These are phyloP conservation scores for Selene dorsalis DNA, from an alignment of 2,797 vertebrate genomes.

Conservation along the genomic window DNA sequence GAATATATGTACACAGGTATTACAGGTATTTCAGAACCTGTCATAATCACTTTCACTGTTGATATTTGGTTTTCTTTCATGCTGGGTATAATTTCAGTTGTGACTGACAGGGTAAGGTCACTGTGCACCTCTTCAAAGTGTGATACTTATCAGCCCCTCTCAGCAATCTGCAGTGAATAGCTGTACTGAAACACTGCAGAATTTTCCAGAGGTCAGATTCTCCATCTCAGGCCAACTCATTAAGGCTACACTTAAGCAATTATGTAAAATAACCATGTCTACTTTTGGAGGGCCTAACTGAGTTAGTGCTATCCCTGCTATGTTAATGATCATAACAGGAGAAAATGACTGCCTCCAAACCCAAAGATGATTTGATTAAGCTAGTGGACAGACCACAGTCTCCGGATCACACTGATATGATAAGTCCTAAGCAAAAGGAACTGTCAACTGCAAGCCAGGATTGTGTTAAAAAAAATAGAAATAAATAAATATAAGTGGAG, in stretches of 20 bases:
- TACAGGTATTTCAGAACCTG: neutral
- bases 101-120: conserved; percentile 25
- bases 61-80: conserved; percentile 16
- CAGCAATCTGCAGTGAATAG: conserved; percentile 47
- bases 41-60: conserved; percentile 4
- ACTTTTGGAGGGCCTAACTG: conserved; percentile 74
- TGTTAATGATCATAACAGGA: conserved; percentile 81
- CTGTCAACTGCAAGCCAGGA: conserved; percentile 49
- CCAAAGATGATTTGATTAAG: conserved; percentile 79
- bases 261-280: conserved; percentile 80
- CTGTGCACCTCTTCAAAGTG: conserved; percentile 25
- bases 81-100: conserved; percentile 27
- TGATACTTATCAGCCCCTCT: conserved; percentile 48
- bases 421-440: conserved; percentile 55
- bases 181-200: conserved; percentile 42
- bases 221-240: conserved; percentile 69
- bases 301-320: conserved; percentile 77
- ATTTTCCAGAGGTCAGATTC: conserved; percentile 69
- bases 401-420: conserved; percentile 76
- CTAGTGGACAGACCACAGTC: conserved; percentile 62
- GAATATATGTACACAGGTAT: no score
- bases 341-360: conserved; percentile 72
- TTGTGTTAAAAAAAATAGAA: conserved; percentile 21
- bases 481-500: neutral
- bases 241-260: conserved; percentile 76